A percentile compares a stretch with the other conserved stretches of the same genome.
Conservation (phyloP, 2,888 invertebrate species). For the Sinhomidia bicolor region DNA sequence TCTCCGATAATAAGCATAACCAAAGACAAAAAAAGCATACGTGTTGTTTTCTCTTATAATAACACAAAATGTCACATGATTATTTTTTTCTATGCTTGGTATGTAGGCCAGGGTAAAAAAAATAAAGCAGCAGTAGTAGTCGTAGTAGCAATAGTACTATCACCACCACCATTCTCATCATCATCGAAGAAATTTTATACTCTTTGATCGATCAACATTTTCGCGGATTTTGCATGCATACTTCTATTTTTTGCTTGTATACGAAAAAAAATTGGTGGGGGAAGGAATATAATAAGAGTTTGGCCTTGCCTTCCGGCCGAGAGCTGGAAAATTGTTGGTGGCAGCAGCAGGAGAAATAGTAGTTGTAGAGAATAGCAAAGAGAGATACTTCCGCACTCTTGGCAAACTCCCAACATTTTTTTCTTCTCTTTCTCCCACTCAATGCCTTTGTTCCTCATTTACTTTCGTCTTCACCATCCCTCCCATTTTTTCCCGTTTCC, state of each 20-base stretch:
- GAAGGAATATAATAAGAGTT: slow-evolving; percentile 25
- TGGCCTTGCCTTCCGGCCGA: slow-evolving; percentile 76
- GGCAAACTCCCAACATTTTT: slow-evolving; percentile 76
- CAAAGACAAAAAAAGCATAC: no score
- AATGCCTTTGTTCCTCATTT: slow-evolving; percentile 5
- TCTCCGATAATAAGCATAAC: no score
- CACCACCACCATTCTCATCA: slow-evolving; percentile 23
- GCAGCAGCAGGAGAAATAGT: slow-evolving; percentile 37
- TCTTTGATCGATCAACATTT: slow-evolving; percentile 78
- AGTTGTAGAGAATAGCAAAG: slow-evolving; percentile 45
- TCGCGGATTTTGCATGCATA: slow-evolving; percentile 74
- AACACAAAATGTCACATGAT: background rate
- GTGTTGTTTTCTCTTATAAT: background rate
- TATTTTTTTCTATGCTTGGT: slow-evolving; percentile 7
- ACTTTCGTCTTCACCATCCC: slow-evolving; percentile 11
- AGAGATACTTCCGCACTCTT: slow-evolving; percentile 76
- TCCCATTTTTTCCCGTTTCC: background rate
- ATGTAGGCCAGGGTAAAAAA: slow-evolving; percentile 46
- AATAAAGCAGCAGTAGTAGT: background rate
- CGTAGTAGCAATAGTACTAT: background rate
- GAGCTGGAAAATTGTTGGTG: slow-evolving; percentile 74
- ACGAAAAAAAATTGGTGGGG: background rate
- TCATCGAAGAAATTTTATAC: slow-evolving; percentile 37
- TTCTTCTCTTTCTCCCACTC: background rate
- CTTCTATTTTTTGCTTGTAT: background rate